Evolutionary conservation across 2,888 invertebrate genomes (phyloP).

Genomic region (Neuroscelio doddi): DNA sequence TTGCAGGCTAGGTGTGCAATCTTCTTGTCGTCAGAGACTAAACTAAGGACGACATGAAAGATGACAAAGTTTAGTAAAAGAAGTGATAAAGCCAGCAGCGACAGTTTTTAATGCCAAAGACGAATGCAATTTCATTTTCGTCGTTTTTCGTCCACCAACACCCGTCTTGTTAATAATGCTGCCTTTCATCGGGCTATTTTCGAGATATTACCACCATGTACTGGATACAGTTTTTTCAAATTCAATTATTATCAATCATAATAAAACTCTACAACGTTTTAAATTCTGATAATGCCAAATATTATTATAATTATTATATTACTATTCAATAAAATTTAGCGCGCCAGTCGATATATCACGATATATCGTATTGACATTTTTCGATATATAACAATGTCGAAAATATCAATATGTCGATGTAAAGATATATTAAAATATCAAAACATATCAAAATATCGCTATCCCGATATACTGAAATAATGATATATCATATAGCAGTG

Average conservation of each 20-base stretch:
- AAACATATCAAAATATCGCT: neutral
- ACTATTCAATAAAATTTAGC: no score
- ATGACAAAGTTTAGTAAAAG: slow-evolving; percentile 20
- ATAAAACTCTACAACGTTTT: no score
- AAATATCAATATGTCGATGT: no score
- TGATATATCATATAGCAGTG: no score
- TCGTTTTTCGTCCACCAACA: slow-evolving; percentile 18
- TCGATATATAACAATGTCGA: no score
- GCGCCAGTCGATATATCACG: no score
- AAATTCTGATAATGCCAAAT: no score
- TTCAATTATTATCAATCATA: no score
- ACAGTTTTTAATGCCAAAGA: slow-evolving; percentile 40
- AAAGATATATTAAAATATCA: neutral
- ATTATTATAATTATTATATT: no score
- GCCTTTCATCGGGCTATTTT: slow-evolving; percentile 7
- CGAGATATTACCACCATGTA: slow-evolving; percentile 12
- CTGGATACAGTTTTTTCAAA: neutral
- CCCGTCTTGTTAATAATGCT: slow-evolving; percentile 15
- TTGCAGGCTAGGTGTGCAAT: slow-evolving; percentile 37
- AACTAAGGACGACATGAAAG: slow-evolving; percentile 33
- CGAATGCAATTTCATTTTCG: slow-evolving; percentile 29
- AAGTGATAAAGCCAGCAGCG: slow-evolving; percentile 28
- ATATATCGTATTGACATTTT: no score
- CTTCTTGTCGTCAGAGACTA: slow-evolving; percentile 41
- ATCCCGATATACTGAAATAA: neutral